Evolutionary conservation across 2,113 vertebrate species (phyloP), one percentile per base, ranked within the genome.

Genomic region (Eubucco bourcierii): DNA sequence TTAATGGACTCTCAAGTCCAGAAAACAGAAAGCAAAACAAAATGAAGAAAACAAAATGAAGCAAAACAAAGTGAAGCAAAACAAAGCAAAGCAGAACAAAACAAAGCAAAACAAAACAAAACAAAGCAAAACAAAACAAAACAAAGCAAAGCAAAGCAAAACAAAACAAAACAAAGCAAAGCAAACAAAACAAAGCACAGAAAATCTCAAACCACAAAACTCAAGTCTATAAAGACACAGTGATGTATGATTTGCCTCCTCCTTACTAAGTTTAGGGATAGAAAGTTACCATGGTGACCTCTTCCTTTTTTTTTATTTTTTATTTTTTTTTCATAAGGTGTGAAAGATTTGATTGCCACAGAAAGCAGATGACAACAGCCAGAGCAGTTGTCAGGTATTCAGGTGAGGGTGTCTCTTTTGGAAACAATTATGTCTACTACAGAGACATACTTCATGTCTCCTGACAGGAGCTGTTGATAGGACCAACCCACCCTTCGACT

Each of bases 331-430:
- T 33, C 80, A 92, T 71, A 44, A 84, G 70, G 13, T 78, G 44
- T 68, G 85, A 88, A 56, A 66, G 53, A 93, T 95, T 89, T 94
- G 56, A 93, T 88, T 78, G 72, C 37, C 77, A 50, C 12, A 68
- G 47, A 65, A 20, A 56, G 50, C n/a, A 84, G 86, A 90, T 88
- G 58, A 74, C 80, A 95, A 94, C 65, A 95, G 47, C 33, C 47
- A 89, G 94, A 84, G 79, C 76, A 88, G 71, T 89, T 92, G 91
- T 90, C 92, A 87, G 55, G 53, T 68, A 75, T 52, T 71, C 66
- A 77, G 84, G 88, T 87, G 88, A 95, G 23, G 76, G 19, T 6
- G 10, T 47, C 77, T 95, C 73, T 95, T 93, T 95, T 96, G 73
- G 89, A 95, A 95, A 71, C 46, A 74, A 52, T 85, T 68, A 33